Evolutionary conservation across 2,888 invertebrate species (phyloP).

Genomic region (Cloeon dipterum): DNA sequence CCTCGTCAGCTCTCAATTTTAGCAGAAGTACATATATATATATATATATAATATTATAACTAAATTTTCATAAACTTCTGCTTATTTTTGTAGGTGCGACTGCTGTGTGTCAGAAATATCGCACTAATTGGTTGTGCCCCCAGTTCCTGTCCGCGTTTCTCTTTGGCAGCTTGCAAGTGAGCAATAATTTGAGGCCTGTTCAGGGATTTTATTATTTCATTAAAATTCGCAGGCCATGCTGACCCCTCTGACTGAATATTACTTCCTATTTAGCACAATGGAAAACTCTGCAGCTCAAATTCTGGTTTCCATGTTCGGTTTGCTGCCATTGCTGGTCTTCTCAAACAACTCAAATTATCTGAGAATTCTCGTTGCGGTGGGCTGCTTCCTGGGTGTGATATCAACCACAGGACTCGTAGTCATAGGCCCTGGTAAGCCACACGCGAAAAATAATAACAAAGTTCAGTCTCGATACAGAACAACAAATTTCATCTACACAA

Average conservation of each 20-base stretch:
- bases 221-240: neutral
- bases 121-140: neutral
- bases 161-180: neutral
- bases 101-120: neutral
- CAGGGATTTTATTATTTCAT: too few relatives aligned
- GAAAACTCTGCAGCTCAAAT: neutral
- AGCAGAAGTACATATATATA: neutral
- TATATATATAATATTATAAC: too few relatives aligned
- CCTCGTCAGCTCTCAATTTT: neutral
- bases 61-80: too few relatives aligned
- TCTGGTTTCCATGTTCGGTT: neutral
- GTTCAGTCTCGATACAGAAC: too few relatives aligned
- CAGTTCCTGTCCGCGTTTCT: neutral
- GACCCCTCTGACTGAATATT: neutral
- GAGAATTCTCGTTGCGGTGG: too few relatives aligned
- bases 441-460: too few relatives aligned
- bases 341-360: too few relatives aligned
- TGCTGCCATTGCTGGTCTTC: neutral
- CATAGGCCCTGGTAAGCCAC: too few relatives aligned
- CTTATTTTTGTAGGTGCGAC: neutral
- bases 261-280: neutral
- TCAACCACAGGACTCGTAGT: neutral
- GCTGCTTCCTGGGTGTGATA: neutral
- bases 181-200: neutral
- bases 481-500: too few relatives aligned